Evolutionary conservation across 53 echinoderm and acorn worm genomes (phyloP).

Genomic region (Holothuria scabra): DNA sequence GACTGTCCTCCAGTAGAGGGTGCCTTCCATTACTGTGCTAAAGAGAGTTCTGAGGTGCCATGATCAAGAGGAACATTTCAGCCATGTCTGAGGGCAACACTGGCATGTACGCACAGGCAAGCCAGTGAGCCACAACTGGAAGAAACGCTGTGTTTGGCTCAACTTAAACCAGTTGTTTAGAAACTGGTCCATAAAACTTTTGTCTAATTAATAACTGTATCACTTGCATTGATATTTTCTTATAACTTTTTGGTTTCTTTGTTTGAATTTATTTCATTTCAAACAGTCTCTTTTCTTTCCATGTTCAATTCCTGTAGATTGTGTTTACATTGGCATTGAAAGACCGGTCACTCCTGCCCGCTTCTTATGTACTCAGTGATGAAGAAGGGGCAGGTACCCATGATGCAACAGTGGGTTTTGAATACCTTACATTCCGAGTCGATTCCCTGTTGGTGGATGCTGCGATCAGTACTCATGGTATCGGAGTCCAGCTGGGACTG

Average conservation of each 20-base stretch:
- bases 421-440: conserved; percentile 87
- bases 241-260: background rate
- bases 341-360: conserved; percentile 53
- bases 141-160: no score
- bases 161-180: no score
- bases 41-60: no score
- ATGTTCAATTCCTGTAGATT: conserved; percentile 53
- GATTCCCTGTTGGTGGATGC: conserved; percentile 94
- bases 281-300: background rate
- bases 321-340: conserved; percentile 62
- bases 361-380: conserved; percentile 8
- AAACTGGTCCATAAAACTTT: no score
- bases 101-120: no score
- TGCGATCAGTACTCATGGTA: conserved; percentile 81
- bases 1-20: no score
- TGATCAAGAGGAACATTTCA: no score
- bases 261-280: background rate
- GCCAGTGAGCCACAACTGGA: no score
- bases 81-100: no score
- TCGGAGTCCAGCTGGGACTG: conserved; percentile 84
- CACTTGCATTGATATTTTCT: no score
- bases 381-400: conserved; percentile 26
- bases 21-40: no score
- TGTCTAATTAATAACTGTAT: no score
- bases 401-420: conserved; percentile 60